Evolutionary conservation across 2,888 invertebrate species (phyloP).

Genomic region (Unio pictorum): DNA sequence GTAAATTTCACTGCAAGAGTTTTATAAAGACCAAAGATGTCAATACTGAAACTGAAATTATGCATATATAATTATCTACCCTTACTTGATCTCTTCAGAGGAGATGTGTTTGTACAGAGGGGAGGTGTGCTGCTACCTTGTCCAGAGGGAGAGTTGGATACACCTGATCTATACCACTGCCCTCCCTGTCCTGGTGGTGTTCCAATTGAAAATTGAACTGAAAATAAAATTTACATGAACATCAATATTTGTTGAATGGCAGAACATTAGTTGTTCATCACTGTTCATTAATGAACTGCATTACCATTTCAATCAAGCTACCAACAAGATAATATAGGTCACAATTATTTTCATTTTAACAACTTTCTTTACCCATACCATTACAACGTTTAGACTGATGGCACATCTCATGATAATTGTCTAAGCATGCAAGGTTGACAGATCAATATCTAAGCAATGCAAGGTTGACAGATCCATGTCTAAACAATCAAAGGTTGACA

Average conservation of each 20-base stretch:
- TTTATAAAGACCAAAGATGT: not conserved
- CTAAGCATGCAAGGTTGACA: too few species aligned
- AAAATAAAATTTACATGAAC: conserved; percentile 13
- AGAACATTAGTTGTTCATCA: not conserved
- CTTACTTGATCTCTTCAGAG: conserved; percentile 42
- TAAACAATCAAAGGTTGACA: too few species aligned
- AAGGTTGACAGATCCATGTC: too few species aligned
- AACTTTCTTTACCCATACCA: too few species aligned
- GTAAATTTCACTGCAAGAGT: too few species aligned
- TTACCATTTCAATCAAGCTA: not conserved
- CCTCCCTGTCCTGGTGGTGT: conserved; percentile 80
- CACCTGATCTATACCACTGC: conserved; percentile 63
- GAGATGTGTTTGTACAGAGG: conserved; percentile 37
- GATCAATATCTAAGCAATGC: too few species aligned
- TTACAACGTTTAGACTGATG: too few species aligned
- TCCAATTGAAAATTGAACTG: conserved; percentile 78
- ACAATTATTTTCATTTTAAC: too few species aligned
- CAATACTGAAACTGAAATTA: too few species aligned
- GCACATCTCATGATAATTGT: too few species aligned
- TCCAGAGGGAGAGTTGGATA: conserved; percentile 47
- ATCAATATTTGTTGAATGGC: not conserved
- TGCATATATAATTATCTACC: too few species aligned
- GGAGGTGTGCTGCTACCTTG: conserved; percentile 72
- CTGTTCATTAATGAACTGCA: not conserved
- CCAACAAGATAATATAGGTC: not conserved